These are phyloP conservation scores for Lepidostoma basale DNA, from an alignment of 1,140 invertebrate species.

Conservation along the genomic window DNA sequence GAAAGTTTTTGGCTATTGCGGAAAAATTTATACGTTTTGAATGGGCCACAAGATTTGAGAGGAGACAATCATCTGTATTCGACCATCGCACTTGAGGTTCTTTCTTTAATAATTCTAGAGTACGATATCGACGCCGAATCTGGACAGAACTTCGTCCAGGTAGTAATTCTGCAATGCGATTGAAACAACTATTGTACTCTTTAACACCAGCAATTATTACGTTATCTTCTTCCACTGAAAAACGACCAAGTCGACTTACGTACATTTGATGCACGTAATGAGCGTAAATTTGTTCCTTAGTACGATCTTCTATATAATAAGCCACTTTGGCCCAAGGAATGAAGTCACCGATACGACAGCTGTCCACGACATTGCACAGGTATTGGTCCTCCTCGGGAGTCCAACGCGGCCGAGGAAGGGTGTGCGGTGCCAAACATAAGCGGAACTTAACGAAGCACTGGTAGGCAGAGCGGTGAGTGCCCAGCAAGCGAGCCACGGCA, in stretches of 20 bases:
- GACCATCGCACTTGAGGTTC: background rate
- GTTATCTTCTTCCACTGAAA: constrained; percentile 28
- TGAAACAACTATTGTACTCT: constrained; percentile 11
- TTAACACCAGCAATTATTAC: constrained; percentile 28
- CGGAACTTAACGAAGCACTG: constrained; percentile 38
- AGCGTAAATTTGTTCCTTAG: constrained; percentile 37
- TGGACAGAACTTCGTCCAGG: constrained; percentile 10
- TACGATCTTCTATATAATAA: constrained; percentile 30
- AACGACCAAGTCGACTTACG: constrained; percentile 6
- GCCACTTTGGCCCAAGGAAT: constrained; percentile 42
- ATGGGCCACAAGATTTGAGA: background rate
- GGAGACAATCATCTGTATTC: constrained; percentile 15
- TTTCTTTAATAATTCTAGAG: background rate
- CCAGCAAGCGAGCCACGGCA: constrained; percentile 9
- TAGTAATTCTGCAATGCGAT: constrained; percentile 4
- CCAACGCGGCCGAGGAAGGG: background rate
- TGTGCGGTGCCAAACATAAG: background rate
- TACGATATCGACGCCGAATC: background rate
- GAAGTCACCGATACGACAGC: constrained; percentile 34
- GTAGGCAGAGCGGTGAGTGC: constrained; percentile 24
- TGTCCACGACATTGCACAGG: constrained; percentile 22
- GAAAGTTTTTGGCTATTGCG: constrained; percentile 5
- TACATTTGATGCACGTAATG: constrained; percentile 1
- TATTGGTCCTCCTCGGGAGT: constrained; percentile 33
- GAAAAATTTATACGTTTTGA: constrained; percentile 3